Conservation (phyloP, 2,888 invertebrate species). For the Melanostoma mellinum region DNA sequence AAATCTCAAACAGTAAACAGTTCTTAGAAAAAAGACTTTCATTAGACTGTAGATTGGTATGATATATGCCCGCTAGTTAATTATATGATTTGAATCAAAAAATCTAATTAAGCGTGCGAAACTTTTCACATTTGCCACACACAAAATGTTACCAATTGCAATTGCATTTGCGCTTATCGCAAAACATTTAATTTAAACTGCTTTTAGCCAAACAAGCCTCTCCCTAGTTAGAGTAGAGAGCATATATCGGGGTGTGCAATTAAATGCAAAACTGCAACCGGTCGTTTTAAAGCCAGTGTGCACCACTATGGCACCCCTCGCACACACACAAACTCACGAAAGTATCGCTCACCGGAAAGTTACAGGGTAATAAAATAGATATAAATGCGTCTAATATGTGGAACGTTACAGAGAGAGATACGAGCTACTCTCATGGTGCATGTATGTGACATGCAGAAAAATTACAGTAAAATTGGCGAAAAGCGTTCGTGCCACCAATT, state of each 20-base stretch:
- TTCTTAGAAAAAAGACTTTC: slow-evolving; percentile 15
- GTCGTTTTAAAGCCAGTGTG: slow-evolving; percentile 10
- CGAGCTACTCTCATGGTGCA: slow-evolving; percentile 1
- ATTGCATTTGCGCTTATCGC: slow-evolving; percentile 34
- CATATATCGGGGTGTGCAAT: slow-evolving; percentile 46
- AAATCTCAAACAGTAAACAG: neutral
- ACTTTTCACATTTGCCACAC: slow-evolving; percentile 46
- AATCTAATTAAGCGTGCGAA: slow-evolving; percentile 45
- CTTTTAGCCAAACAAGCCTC: slow-evolving; percentile 43
- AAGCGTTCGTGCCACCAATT: slow-evolving; percentile 68
- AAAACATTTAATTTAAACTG: slow-evolving; percentile 28
- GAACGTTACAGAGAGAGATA: slow-evolving; percentile 38
- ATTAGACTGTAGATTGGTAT: slow-evolving; percentile 17
- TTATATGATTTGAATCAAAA: slow-evolving; percentile 39
- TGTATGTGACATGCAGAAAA: slow-evolving; percentile 64
- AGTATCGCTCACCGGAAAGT: slow-evolving; percentile 58
- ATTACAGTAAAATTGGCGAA: slow-evolving; percentile 54
- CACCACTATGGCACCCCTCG: neutral
- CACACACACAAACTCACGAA: neutral
- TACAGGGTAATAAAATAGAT: slow-evolving; percentile 70
- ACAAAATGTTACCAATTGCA: slow-evolving; percentile 1
- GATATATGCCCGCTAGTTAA: neutral
- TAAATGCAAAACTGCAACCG: slow-evolving; percentile 70
- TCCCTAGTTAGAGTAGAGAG: slow-evolving; percentile 29
- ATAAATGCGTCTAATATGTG: slow-evolving; percentile 67